Conservation (phyloP, 1,140 invertebrate species). For the Drosophila eugracilis region DNA sequence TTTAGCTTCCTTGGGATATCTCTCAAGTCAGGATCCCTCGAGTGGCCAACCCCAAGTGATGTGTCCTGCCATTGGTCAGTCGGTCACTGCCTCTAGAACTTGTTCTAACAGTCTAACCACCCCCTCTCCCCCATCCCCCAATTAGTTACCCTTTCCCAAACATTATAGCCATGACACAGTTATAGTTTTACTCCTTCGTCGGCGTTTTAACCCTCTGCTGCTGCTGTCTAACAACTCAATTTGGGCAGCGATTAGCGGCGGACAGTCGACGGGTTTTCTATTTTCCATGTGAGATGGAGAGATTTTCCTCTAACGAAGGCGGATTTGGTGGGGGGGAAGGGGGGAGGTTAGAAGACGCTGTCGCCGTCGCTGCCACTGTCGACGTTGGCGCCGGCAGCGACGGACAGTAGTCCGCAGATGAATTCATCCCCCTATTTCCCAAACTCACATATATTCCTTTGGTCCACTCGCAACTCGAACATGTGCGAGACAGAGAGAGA, state of each 20-base stretch:
- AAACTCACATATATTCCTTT: constrained; percentile 47
- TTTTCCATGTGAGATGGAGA: constrained; percentile 11
- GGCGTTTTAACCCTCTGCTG: background rate
- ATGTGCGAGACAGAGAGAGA: constrained; percentile 20
- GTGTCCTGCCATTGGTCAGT: constrained; percentile 20
- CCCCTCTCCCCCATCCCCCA: background rate
- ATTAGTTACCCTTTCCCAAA: too few relatives aligned
- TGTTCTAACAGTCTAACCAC: background rate
- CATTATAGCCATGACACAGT: constrained; percentile 3
- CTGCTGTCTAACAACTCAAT: constrained; percentile 50
- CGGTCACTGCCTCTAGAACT: constrained; percentile 1
- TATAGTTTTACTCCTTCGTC: constrained; percentile 12
- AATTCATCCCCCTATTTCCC: constrained; percentile 68
- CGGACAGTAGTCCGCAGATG: constrained; percentile 47
- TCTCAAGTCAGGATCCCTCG: background rate
- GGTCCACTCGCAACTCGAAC: constrained; percentile 73
- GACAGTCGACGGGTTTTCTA: constrained; percentile 12
- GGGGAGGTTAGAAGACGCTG: constrained; percentile 4
- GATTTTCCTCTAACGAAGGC: constrained; percentile 18
- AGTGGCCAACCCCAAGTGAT: background rate
- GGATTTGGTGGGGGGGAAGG: background rate
- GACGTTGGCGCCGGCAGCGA: constrained; percentile 23
- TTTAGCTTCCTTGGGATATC: background rate
- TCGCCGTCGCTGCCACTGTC: constrained; percentile 11
- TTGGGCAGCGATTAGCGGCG: constrained; percentile 56